phyloP scores from a whole-genome alignment of 2,888 invertebrate species.

The Asteroscopus sphinx region DNA sequence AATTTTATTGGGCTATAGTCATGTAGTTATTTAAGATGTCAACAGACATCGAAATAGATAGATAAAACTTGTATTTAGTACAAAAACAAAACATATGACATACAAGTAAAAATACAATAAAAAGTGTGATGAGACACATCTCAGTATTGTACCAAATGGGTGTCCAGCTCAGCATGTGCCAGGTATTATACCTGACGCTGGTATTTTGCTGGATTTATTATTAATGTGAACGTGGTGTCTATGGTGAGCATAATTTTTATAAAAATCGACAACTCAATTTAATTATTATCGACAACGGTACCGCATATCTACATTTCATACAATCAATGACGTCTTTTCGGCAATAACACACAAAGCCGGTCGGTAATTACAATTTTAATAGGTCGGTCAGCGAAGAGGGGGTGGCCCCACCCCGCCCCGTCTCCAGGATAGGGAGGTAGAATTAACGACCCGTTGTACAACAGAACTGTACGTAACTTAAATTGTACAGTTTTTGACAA shows the following conservation, averaged over 20 bases:
- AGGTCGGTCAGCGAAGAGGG: slow-evolving; percentile 79
- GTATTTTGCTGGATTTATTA: too few species aligned
- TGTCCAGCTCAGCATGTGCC: too few species aligned
- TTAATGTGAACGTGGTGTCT: slow-evolving; percentile 22
- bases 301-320: slow-evolving; percentile 40
- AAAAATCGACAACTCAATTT: neutral
- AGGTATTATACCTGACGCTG: too few species aligned
- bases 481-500: slow-evolving; percentile 79
- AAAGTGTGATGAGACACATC: too few species aligned
- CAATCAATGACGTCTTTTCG: slow-evolving; percentile 80
- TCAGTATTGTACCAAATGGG: too few species aligned
- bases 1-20: too few species aligned
- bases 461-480: slow-evolving; percentile 76
- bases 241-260: slow-evolving; percentile 13
- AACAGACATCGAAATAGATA: neutral
- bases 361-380: slow-evolving; percentile 86
- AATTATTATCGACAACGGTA: slow-evolving; percentile 28
- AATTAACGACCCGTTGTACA: slow-evolving; percentile 69
- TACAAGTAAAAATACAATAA: too few species aligned
- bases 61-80: too few species aligned
- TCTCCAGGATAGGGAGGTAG: slow-evolving; percentile 43
- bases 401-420: slow-evolving; percentile 42
- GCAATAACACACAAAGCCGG: slow-evolving; percentile 81
- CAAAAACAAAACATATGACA: too few species aligned
- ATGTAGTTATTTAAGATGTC: too few species aligned